Conservation (phyloP, 1,140 invertebrate species). For the Orchestia grillus region DNA sequence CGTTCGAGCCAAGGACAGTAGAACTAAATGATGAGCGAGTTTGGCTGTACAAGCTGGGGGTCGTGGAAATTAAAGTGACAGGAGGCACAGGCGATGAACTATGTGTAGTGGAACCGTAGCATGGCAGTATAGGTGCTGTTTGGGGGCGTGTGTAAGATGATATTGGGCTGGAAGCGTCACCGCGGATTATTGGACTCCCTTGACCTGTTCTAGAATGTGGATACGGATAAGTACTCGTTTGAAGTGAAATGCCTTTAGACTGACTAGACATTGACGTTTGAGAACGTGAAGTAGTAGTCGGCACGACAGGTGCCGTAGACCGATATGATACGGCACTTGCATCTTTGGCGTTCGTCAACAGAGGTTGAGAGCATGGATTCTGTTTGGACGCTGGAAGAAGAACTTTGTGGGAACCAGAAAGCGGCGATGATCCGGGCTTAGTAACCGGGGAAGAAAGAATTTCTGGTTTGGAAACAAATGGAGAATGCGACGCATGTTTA, state of each 20-base stretch:
- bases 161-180: background rate
- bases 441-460: background rate
- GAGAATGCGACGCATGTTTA: background rate
- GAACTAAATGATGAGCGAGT: background rate
- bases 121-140: background rate
- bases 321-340: background rate
- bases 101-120: background rate
- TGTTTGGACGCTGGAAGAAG: background rate
- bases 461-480: background rate
- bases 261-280: background rate
- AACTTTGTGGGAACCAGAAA: background rate
- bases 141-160: background rate
- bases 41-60: background rate
- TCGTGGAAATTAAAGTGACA: background rate
- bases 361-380: background rate
- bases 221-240: background rate
- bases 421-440: background rate
- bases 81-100: background rate
- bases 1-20: background rate
- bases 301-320: background rate
- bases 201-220: background rate
- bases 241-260: background rate
- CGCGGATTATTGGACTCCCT: background rate
- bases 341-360: background rate
- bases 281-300: background rate